Percentiles rank a stretch among this genome's conserved stretches.
These are phyloP conservation scores for Leptarthrus brevirostris DNA, from an alignment of 2,888 invertebrate species.

Conservation along the genomic window DNA sequence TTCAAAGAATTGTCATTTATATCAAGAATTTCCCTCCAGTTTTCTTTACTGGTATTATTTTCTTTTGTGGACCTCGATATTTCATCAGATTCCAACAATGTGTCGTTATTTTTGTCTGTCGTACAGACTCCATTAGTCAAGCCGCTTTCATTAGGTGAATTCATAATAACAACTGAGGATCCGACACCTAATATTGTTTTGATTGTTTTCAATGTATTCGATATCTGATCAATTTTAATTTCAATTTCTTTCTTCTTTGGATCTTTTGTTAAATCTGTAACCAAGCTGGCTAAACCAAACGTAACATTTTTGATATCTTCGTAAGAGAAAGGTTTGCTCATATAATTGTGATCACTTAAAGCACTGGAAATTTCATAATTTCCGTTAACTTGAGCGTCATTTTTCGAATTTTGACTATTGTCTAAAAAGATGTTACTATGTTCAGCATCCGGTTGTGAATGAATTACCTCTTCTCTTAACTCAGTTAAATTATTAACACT, in stretches of 20 bases:
- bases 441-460: neutral
- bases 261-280: too few relatives aligned
- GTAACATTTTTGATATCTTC: neutral
- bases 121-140: too few relatives aligned
- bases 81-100: too few relatives aligned
- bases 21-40: neutral
- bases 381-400: neutral
- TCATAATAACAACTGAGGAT: too few relatives aligned
- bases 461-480: neutral
- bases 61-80: too few relatives aligned
- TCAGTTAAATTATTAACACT: neutral
- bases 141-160: too few relatives aligned
- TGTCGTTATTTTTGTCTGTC: too few relatives aligned
- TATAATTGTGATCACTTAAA: conserved; percentile 34
- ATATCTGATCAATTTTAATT: neutral
- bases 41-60: too few relatives aligned
- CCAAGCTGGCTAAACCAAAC: too few relatives aligned
- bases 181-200: neutral
- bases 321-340: neutral
- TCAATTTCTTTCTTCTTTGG: too few relatives aligned
- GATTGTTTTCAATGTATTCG: neutral
- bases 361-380: neutral
- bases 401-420: neutral
- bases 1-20: neutral
- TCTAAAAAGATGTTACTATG: neutral